These are phyloP conservation scores for Chitala chitala DNA, from an alignment of 2,113 vertebrate genomes.

Conservation along the genomic window DNA sequence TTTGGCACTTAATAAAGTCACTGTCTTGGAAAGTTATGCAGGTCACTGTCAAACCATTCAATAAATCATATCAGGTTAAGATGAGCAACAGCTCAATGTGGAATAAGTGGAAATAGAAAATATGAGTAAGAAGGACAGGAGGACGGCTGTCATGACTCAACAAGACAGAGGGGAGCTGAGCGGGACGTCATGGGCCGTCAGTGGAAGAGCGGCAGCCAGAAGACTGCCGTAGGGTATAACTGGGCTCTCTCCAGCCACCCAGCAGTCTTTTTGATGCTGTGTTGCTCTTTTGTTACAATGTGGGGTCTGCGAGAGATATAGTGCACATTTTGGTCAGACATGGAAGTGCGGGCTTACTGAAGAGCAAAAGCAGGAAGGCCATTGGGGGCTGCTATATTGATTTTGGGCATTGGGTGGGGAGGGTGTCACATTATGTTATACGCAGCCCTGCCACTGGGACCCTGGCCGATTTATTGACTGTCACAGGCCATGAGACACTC, in stretches of 20 bases:
- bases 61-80: background rate
- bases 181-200: no score
- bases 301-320: no score
- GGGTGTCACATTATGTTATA: constrained; percentile 63
- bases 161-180: no score
- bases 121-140: background rate
- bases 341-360: background rate
- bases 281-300: no score
- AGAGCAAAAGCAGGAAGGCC: background rate
- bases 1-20: background rate
- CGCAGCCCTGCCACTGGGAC: constrained; percentile 59
- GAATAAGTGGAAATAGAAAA: background rate
- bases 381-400: constrained; percentile 24
- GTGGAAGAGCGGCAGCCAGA: no score
- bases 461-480: constrained; percentile 81
- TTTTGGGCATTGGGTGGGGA: constrained; percentile 48
- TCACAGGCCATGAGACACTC: constrained; percentile 69
- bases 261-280: no score
- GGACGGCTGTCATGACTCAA: no score
- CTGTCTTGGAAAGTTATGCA: no score
- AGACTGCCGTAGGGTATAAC: no score
- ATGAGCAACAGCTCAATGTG: background rate
- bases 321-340: no score
- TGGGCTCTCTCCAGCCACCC: no score
- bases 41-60: no score